Evolutionary conservation across 2,113 vertebrate species (phyloP).

Genomic region (Tyrannus savana): DNA sequence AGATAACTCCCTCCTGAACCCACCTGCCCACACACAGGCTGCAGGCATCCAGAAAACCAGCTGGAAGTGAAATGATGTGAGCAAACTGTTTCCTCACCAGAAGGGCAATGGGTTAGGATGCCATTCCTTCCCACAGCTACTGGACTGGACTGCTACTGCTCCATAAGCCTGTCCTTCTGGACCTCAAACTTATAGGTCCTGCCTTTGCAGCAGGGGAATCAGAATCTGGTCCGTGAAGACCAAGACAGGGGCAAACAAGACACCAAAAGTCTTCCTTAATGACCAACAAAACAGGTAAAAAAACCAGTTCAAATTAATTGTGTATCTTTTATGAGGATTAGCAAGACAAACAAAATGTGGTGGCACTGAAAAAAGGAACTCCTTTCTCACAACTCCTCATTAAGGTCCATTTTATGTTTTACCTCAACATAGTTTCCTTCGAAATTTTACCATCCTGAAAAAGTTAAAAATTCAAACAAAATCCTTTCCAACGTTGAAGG

Average conservation of each 20-base stretch:
- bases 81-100: slow-evolving; percentile 58
- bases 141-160: slow-evolving; percentile 28
- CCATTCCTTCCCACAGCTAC: slow-evolving; percentile 51
- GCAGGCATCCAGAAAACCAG: slow-evolving; percentile 60
- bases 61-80: slow-evolving; percentile 64
- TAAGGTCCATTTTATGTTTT: slow-evolving; percentile 43
- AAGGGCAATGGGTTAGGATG: slow-evolving; percentile 61
- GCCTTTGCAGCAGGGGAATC: neutral
- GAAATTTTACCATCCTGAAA: slow-evolving; percentile 49
- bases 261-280: neutral
- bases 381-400: slow-evolving; percentile 24
- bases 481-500: slow-evolving; percentile 9
- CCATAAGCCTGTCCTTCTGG: neutral
- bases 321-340: slow-evolving; percentile 28
- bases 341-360: slow-evolving; percentile 17
- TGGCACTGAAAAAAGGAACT: slow-evolving; percentile 17
- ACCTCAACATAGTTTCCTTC: slow-evolving; percentile 31
- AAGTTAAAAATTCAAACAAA: slow-evolving; percentile 60
- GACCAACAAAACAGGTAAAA: neutral
- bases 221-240: neutral
- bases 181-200: neutral
- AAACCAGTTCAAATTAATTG: neutral
- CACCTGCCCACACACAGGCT: slow-evolving; percentile 74
- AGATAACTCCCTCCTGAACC: slow-evolving; percentile 69
- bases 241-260: neutral